A percentile compares a stretch with the other conserved stretches of the same genome.
Evolutionary conservation across 2,797 vertebrate genomes (phyloP).

Genomic region (Amazona finschi): DNA sequence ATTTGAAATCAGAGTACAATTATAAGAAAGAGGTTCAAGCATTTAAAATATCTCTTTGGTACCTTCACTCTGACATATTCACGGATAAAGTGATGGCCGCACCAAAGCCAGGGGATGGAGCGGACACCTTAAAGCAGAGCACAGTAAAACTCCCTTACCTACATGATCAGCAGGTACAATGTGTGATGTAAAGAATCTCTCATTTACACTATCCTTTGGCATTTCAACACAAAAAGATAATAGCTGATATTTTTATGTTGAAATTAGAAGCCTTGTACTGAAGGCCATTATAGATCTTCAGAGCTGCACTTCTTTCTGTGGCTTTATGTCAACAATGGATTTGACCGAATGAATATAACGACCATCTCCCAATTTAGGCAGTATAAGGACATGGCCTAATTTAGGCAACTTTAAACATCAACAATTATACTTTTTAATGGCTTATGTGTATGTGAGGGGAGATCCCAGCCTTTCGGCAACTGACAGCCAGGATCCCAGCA

Average conservation of each 20-base stretch:
- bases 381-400: background rate
- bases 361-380: background rate
- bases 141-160: background rate
- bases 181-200: background rate
- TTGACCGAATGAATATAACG: background rate
- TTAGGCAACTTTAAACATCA: slow-evolving; percentile 4
- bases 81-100: background rate
- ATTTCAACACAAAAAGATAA: background rate
- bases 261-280: background rate
- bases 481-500: background rate
- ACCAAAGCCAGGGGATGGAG: background rate
- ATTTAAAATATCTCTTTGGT: background rate
- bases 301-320: background rate
- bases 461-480: background rate
- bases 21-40: background rate
- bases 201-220: background rate
- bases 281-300: background rate
- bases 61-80: background rate
- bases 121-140: background rate
- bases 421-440: background rate
- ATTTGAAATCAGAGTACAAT: background rate
- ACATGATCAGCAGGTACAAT: background rate
- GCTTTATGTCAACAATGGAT: background rate
- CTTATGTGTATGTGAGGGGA: background rate
- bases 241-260: background rate